Conservation (phyloP, 2,113 vertebrate species). For the Stercorarius parasiticus region DNA sequence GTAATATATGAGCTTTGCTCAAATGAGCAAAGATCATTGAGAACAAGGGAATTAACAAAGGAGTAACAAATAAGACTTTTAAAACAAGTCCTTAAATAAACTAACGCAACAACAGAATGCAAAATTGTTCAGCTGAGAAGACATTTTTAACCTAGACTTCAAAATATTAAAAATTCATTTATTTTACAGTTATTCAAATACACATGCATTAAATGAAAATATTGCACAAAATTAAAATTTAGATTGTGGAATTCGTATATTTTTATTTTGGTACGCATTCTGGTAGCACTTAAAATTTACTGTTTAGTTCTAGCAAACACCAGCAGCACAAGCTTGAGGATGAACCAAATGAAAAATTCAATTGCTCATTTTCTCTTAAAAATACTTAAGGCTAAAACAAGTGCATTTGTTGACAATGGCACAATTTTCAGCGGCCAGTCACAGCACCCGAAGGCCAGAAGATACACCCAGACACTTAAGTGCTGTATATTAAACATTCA, state of each 20-base stretch:
- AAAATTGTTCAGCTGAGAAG: slow-evolving; percentile 77
- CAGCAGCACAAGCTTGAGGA: slow-evolving; percentile 75
- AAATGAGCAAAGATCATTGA: slow-evolving; percentile 66
- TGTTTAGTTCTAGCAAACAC: slow-evolving; percentile 67
- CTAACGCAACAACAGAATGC: slow-evolving; percentile 84
- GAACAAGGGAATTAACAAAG: slow-evolving; percentile 73
- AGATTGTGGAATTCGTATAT: slow-evolving; percentile 74
- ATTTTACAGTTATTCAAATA: slow-evolving; percentile 88
- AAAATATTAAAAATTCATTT: slow-evolving; percentile 83
- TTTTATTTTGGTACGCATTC: slow-evolving; percentile 72
- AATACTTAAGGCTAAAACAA: slow-evolving; percentile 84
- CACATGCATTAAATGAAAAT: slow-evolving; percentile 92
- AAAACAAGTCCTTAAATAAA: slow-evolving; percentile 98
- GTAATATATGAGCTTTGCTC: slow-evolving; percentile 72
- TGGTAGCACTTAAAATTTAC: slow-evolving; percentile 73
- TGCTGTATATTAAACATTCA: slow-evolving; percentile 72
- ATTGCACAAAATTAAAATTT: slow-evolving; percentile 93
- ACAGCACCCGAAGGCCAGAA: slow-evolving; percentile 67
- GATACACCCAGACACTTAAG: slow-evolving; percentile 49
- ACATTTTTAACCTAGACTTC: slow-evolving; percentile 77
- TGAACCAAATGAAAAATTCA: slow-evolving; percentile 68
- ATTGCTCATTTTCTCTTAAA: slow-evolving; percentile 59
- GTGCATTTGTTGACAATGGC: slow-evolving; percentile 79
- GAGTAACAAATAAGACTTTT: slow-evolving; percentile 88
- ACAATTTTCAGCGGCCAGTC: slow-evolving; percentile 74